Conservation (phyloP, 1,140 invertebrate genomes). For the Triops cancriformis region DNA sequence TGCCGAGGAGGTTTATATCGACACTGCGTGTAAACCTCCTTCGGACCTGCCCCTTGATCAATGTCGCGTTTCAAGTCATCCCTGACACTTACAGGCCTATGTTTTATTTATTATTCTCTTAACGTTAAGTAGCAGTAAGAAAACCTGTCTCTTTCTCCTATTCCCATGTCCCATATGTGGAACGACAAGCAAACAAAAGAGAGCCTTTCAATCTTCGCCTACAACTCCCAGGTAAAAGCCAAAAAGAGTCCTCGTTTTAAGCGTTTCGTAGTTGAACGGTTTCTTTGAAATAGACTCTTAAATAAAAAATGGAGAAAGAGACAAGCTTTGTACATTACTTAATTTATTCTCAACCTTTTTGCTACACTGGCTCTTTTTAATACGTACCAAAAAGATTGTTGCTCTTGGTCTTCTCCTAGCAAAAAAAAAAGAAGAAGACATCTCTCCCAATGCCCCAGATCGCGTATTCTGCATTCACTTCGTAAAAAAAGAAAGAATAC, state of each 20-base stretch:
- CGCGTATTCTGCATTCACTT: not conserved
- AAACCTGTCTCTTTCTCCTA: not conserved
- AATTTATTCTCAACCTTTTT: no score
- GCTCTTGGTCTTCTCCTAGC: not conserved
- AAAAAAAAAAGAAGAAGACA: not conserved
- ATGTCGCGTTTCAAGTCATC: not conserved
- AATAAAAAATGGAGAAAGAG: no score
- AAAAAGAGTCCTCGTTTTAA: not conserved
- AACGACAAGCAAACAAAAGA: not conserved
- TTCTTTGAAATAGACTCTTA: no score
- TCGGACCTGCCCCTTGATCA: not conserved
- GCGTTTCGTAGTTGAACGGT: not conserved
- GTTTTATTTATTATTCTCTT: not conserved
- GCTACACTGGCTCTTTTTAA: not conserved
- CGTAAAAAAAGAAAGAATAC: not conserved
- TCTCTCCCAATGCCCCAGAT: not conserved
- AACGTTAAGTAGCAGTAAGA: not conserved
- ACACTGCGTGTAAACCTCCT: not conserved
- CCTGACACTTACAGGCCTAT: not conserved
- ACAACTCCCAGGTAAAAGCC: not conserved
- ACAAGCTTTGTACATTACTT: no score
- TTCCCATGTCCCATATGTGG: not conserved
- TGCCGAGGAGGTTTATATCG: no score
- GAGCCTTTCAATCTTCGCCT: not conserved
- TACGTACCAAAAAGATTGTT: not conserved